Percentiles rank a stretch among this genome's conserved stretches.
Evolutionary conservation across 2,888 invertebrate species (phyloP).

Genomic region (Byasa hedistus): DNA sequence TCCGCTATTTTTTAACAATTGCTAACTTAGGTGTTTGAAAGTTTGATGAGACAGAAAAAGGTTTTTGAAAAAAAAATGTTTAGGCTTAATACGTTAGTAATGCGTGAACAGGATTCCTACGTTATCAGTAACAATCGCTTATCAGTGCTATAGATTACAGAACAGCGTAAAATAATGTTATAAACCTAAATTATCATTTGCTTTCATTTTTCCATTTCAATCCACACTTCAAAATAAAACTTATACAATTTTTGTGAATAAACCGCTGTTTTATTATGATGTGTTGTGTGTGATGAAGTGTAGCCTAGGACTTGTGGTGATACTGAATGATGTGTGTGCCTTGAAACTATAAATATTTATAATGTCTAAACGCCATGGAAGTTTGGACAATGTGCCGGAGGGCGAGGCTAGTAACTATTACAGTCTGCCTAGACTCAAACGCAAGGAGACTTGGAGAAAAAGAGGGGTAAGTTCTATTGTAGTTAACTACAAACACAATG

Average conservation of each 20-base stretch:
- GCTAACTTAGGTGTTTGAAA: too few species aligned
- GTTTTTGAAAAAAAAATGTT: too few species aligned
- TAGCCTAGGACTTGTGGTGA: background rate
- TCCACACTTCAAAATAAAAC: too few species aligned
- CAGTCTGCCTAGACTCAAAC: constrained; percentile 57
- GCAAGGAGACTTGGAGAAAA: constrained; percentile 67
- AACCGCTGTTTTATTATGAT: background rate
- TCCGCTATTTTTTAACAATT: background rate
- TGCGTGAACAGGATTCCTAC: constrained; percentile 10
- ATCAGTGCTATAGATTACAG: constrained; percentile 24
- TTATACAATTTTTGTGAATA: too few species aligned
- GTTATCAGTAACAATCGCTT: constrained; percentile 24
- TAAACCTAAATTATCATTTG: too few species aligned
- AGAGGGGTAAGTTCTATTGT: constrained; percentile 63
- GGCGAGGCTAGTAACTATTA: constrained; percentile 52
- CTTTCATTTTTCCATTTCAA: background rate
- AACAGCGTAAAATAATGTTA: constrained; percentile 21
- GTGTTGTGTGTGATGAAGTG: background rate
- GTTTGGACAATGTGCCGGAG: constrained; percentile 32
- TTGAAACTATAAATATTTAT: constrained; percentile 1
- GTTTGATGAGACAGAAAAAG: too few species aligned
- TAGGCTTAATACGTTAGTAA: constrained; percentile 2
- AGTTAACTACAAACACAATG: background rate
- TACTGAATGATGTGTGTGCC: constrained; percentile 5
- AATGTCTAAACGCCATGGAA: constrained; percentile 24